These are phyloP conservation scores for Drosophila nasuta DNA, from an alignment of 1,140 invertebrate genomes.

Conservation along the genomic window DNA sequence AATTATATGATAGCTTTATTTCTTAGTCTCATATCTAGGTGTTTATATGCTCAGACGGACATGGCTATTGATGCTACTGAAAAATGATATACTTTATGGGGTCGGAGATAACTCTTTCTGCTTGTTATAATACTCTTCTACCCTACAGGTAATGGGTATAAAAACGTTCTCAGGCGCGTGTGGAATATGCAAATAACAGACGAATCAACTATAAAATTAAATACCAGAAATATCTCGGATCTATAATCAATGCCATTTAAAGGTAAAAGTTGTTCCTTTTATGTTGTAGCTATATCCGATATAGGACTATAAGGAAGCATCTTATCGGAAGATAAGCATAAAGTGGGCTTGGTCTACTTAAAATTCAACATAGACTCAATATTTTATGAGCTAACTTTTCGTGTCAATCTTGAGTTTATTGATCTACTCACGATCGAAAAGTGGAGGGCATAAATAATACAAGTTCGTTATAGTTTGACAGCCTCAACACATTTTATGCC, in stretches of 20 bases:
- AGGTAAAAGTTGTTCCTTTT: constrained; percentile 24
- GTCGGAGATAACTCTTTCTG: too few relatives aligned
- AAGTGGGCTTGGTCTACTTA: background rate
- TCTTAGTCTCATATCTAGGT: too few relatives aligned
- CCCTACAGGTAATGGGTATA: too few relatives aligned
- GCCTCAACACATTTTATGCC: background rate
- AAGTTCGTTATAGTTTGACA: background rate
- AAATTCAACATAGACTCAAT: background rate
- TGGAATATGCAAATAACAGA: constrained; percentile 25
- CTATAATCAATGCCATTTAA: constrained; percentile 15
- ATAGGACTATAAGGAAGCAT: constrained; percentile 16
- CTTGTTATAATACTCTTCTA: too few relatives aligned
- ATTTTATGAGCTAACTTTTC: constrained; percentile 15
- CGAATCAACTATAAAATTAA: background rate
- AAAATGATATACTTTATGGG: too few relatives aligned
- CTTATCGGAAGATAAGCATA: background rate
- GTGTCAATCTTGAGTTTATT: constrained; percentile 10
- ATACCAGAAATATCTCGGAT: constrained; percentile 9
- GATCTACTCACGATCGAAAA: constrained; percentile 11
- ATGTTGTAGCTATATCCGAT: constrained; percentile 9
- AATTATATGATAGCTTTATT: too few relatives aligned
- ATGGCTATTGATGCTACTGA: too few relatives aligned
- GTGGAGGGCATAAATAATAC: constrained; percentile 1
- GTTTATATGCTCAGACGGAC: too few relatives aligned
- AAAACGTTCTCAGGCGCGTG: constrained; percentile 15